These are phyloP conservation scores for Beris morrisii DNA, from an alignment of 2,888 invertebrate species.

Conservation along the genomic window DNA sequence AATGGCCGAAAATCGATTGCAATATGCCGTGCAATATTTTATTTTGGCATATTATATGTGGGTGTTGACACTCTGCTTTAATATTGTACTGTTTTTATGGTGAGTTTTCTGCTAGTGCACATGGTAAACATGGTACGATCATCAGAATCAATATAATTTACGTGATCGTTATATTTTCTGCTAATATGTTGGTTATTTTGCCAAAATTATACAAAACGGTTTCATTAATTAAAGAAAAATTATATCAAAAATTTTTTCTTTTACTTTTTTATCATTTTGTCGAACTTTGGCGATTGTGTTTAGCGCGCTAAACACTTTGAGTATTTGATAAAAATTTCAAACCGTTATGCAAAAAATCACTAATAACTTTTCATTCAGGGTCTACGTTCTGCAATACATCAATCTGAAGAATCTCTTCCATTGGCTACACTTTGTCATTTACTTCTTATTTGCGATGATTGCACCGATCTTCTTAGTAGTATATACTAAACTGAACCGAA, in stretches of 20 bases:
- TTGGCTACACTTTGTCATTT: conserved; percentile 45
- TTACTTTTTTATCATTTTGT: too few relatives aligned
- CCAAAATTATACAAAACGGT: too few relatives aligned
- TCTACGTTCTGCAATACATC: conserved; percentile 47
- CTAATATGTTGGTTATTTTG: too few relatives aligned
- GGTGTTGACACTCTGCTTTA: conserved; percentile 51
- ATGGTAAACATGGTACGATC: not conserved
- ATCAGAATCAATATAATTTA: not conserved
- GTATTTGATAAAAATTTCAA: too few relatives aligned
- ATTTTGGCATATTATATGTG: conserved; percentile 53
- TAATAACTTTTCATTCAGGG: conserved; percentile 41
- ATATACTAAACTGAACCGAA: conserved; percentile 49
- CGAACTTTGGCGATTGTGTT: too few relatives aligned
- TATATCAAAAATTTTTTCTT: too few relatives aligned
- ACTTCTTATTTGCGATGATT: conserved; percentile 46
- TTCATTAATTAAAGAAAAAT: too few relatives aligned
- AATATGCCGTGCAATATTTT: conserved; percentile 53
- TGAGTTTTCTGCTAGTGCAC: conserved; percentile 40
- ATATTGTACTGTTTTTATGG: conserved; percentile 53
- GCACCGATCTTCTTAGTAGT: conserved; percentile 49
- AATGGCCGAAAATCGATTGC: conserved; percentile 46
- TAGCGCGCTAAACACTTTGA: too few relatives aligned
- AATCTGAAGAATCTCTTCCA: conserved; percentile 43
- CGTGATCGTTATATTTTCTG: not conserved
- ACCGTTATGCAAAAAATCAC: not conserved